Evolutionary conservation across 2,888 invertebrate species (phyloP).

Genomic region (Pecten maximus): DNA sequence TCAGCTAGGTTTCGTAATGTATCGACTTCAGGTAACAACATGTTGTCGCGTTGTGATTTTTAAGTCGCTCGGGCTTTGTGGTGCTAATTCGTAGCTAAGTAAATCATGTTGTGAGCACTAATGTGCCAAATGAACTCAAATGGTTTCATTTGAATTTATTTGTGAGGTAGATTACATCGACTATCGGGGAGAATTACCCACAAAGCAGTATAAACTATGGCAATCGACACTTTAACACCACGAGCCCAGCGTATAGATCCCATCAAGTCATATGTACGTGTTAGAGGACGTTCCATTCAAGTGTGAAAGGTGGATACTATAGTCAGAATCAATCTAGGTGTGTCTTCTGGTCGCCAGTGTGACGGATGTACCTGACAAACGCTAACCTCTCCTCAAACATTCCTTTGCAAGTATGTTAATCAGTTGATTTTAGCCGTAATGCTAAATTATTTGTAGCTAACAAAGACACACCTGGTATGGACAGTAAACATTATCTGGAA

Average conservation of each 20-base stretch:
- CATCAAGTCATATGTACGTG: no score
- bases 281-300: no score
- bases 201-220: neutral
- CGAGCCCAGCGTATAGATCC: neutral
- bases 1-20: neutral
- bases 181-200: neutral
- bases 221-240: neutral
- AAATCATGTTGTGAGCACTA: neutral
- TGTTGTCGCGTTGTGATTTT: neutral
- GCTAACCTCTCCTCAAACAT: no score
- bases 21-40: neutral
- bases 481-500: no score
- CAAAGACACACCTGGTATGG: no score
- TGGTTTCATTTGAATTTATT: neutral
- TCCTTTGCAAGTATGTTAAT: no score
- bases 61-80: neutral
- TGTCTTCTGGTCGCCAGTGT: no score
- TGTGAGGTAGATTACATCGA: neutral
- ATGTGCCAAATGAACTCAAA: neutral
- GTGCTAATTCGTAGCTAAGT: neutral
- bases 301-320: neutral
- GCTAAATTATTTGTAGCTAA: no score
- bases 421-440: no score
- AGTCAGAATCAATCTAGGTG: no score
- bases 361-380: no score